Percentiles rank a stretch among this genome's conserved stretches.
These are phyloP conservation scores for Andricus curvator DNA, from an alignment of 2,888 invertebrate species.

Conservation along the genomic window DNA sequence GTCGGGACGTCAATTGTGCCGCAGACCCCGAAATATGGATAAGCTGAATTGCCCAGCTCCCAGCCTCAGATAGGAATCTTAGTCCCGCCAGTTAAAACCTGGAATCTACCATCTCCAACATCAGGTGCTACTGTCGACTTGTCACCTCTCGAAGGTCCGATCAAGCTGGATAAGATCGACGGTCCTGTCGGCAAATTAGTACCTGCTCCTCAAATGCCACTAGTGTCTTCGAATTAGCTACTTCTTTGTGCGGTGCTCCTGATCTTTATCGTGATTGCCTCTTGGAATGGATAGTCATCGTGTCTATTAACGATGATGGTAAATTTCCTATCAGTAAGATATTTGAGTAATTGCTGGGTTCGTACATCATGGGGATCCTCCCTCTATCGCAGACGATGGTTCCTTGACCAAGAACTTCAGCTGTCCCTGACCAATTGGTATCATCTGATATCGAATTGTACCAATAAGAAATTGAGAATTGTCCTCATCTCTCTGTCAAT, in stretches of 20 bases:
- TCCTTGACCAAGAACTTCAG: neutral
- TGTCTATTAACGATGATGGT: constrained; percentile 34
- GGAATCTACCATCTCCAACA: constrained; percentile 57
- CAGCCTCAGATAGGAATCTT: constrained; percentile 64
- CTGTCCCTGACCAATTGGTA: neutral
- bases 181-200: constrained; percentile 50
- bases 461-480: neutral
- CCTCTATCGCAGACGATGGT: neutral
- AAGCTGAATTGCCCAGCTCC: constrained; percentile 59
- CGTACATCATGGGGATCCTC: constrained; percentile 34
- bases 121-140: constrained; percentile 68
- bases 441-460: neutral
- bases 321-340: neutral
- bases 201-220: constrained; percentile 17
- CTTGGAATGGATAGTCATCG: constrained; percentile 28
- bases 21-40: constrained; percentile 45
- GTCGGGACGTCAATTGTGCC: neutral
- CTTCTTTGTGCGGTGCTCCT: constrained; percentile 33
- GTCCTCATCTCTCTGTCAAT: neutral
- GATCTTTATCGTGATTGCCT: constrained; percentile 37
- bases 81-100: constrained; percentile 65
- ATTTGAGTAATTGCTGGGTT: constrained; percentile 27
- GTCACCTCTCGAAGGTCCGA: constrained; percentile 54
- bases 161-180: constrained; percentile 54
- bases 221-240: constrained; percentile 39